These are phyloP conservation scores for Pagrus major DNA, from an alignment of 2,113 vertebrate genomes.

Conservation along the genomic window DNA sequence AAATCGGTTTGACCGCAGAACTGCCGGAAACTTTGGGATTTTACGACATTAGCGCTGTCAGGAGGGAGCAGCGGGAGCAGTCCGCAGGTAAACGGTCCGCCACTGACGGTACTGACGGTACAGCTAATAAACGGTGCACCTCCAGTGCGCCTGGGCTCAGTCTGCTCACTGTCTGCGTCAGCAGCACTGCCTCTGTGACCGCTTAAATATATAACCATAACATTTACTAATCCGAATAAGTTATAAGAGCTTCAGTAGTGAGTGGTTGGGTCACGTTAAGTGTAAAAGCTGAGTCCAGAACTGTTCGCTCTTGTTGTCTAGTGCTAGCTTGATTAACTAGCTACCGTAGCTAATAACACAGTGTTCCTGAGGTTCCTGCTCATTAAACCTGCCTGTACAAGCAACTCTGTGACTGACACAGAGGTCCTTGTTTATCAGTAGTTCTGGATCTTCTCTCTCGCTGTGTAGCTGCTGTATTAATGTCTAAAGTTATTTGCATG, in stretches of 20 bases:
- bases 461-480: neutral
- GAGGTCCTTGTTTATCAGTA: neutral
- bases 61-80: constrained; percentile 67
- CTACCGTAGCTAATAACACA: neutral
- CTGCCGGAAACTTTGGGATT: constrained; percentile 84
- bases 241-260: neutral
- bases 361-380: neutral
- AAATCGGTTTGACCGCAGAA: constrained; percentile 33
- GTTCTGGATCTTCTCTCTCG: neutral
- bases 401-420: neutral
- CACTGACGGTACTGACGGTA: neutral
- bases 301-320: neutral
- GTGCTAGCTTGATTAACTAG: constrained; percentile 17
- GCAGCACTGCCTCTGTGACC: no score
- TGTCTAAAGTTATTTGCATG: neutral
- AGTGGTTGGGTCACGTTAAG: no score
- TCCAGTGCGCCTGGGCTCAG: neutral
- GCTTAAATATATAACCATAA: rapidly evolving
- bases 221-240: neutral
- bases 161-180: no score
- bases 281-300: neutral
- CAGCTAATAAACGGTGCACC: neutral
- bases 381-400: neutral
- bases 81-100: constrained; percentile 78
- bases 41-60: constrained; percentile 77